These are phyloP conservation scores for Mustelus asterias DNA, from an alignment of 2,113 vertebrate species.

Conservation along the genomic window DNA sequence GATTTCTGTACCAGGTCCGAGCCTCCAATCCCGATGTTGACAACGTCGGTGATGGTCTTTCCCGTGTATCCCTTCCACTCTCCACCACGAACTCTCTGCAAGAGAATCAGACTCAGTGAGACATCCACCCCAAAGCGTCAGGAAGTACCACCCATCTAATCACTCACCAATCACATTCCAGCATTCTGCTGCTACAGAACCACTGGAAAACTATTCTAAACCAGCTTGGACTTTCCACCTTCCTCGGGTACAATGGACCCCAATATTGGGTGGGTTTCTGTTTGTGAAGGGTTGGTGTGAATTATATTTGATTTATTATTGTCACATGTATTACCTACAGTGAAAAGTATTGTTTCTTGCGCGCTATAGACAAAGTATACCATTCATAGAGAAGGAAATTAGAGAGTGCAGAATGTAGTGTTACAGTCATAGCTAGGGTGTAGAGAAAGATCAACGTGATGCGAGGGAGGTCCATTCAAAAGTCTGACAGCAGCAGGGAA, in stretches of 20 bases:
- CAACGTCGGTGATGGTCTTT: constrained; percentile 82
- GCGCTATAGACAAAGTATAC: too few relatives aligned
- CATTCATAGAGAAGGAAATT: too few relatives aligned
- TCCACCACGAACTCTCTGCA: constrained; percentile 79
- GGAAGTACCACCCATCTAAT: not conserved
- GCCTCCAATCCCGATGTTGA: constrained; percentile 92
- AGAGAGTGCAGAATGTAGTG: too few relatives aligned
- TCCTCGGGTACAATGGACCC: too few relatives aligned
- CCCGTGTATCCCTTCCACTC: constrained; percentile 93
- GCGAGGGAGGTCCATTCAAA: too few relatives aligned
- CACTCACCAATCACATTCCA: not conserved
- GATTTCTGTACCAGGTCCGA: constrained; percentile 81
- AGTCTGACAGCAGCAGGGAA: too few relatives aligned
- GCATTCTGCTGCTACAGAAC: not conserved
- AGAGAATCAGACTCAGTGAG: not conserved
- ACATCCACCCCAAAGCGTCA: not conserved
- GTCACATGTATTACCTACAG: too few relatives aligned
- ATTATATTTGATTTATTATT: too few relatives aligned
- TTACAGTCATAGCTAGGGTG: too few relatives aligned
- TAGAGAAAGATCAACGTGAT: too few relatives aligned
- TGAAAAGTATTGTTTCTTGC: too few relatives aligned
- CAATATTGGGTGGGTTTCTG: not conserved
- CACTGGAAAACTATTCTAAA: not conserved
- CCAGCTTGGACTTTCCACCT: too few relatives aligned
- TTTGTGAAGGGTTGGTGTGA: not conserved